Evolutionary conservation across 2,888 invertebrate species (phyloP).

Genomic region (Ectobius pallidus): DNA sequence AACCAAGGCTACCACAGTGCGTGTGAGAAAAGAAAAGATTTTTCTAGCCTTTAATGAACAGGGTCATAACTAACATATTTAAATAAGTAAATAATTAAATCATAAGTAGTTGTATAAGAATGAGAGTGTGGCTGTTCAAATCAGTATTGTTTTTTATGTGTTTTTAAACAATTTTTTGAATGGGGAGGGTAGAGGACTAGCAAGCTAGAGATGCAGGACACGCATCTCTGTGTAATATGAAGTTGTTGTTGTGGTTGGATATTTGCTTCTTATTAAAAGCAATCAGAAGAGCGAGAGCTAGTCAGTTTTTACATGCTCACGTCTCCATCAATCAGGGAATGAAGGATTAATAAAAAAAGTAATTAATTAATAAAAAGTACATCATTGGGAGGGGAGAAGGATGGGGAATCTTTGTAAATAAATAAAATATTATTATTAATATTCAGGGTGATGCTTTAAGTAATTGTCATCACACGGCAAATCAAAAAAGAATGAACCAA

Average conservation of each 20-base stretch:
- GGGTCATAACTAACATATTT: conserved; percentile 45
- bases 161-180: conserved; percentile 42
- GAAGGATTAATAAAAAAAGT: neutral
- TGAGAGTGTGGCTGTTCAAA: conserved; percentile 40
- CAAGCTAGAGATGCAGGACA: conserved; percentile 31
- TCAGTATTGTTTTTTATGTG: conserved; percentile 44
- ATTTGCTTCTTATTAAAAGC: neutral
- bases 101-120: conserved; percentile 43
- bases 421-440: too few species aligned
- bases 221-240: neutral
- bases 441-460: conserved; percentile 35
- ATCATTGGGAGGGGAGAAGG: conserved; percentile 45
- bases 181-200: conserved; percentile 40
- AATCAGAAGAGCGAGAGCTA: neutral
- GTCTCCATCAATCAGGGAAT: conserved; percentile 28
- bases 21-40: conserved; percentile 22
- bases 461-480: conserved; percentile 27
- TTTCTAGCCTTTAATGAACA: conserved; percentile 46
- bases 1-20: conserved; percentile 26
- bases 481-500: conserved; percentile 24
- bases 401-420: conserved; percentile 42
- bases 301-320: conserved; percentile 3
- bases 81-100: conserved; percentile 36
- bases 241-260: neutral
- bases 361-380: conserved; percentile 27